Evolutionary conservation across 2,113 vertebrate genomes (phyloP).

Genomic region (Myotis yumanensis): DNA sequence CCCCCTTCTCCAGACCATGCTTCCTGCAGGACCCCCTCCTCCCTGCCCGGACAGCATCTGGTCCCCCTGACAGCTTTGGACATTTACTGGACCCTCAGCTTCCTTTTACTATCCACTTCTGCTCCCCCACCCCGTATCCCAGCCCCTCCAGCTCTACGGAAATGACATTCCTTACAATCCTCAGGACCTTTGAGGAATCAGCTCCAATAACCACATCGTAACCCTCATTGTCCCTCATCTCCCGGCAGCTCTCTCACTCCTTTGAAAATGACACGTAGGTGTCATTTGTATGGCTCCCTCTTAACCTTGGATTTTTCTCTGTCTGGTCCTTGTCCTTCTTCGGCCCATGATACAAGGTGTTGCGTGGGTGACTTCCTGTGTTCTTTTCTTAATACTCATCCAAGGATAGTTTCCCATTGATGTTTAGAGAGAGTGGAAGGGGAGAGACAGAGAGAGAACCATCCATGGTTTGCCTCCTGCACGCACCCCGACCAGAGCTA

Average conservation of each 20-base stretch:
- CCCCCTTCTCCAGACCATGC: not conserved
- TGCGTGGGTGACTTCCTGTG: not conserved
- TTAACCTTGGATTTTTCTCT: not conserved
- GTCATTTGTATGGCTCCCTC: not conserved
- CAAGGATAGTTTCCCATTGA: no score
- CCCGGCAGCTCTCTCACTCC: not conserved
- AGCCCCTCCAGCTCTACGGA: not conserved
- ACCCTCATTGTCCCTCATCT: not conserved
- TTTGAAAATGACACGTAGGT: not conserved
- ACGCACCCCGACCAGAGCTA: no score
- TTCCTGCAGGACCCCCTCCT: rapidly evolving
- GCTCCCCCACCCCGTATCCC: not conserved
- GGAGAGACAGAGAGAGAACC: no score
- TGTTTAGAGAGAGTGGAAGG: no score
- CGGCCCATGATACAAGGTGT: rapidly evolving
- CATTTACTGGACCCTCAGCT: not conserved
- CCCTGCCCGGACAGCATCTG: no score
- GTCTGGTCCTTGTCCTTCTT: not conserved
- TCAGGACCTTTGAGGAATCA: not conserved
- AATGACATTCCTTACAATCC: not conserved
- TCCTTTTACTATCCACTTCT: not conserved
- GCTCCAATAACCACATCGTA: not conserved
- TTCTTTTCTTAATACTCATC: no score
- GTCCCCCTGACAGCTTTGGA: not conserved
- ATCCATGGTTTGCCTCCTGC: no score